Evolutionary conservation across 2,888 invertebrate genomes (phyloP), one percentile per base, ranked within the genome.

Genomic region (Drosophila neutralis): DNA sequence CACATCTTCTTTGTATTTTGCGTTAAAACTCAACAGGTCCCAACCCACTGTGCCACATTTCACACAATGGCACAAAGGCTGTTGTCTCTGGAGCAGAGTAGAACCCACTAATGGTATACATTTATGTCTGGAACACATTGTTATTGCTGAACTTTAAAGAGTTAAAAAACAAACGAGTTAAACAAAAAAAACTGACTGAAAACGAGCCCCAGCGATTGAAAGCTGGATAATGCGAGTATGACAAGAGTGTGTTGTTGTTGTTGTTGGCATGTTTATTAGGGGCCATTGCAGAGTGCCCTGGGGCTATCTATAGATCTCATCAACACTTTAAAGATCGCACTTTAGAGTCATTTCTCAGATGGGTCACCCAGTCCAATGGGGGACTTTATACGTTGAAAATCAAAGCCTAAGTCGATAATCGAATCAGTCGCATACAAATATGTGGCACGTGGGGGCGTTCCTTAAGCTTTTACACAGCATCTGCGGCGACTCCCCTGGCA

Each of bases 81-180:
- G 64, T 53, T 66, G 60, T 60, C 63, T 58, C 48, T 63, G 52
- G 59, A 29, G 56, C 61, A 40, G 7, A 54, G 53, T 64, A 80
- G 80, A 74, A 68, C 48, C 63, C 68, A 61, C 76, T 72, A 80
- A 82, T 82, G 82, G 80, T 62, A 63, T 69, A 70, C 72, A 66
- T 81, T 77, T 80, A 74, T 78, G 72, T 62, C 62, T 69, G 71
- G 53, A 57, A 48, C 57, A 77, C 82, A 87, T 85, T 87, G 74
- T 81, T 73, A 69, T 79, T 75, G 81, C 81, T 71, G 49, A 80
- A 82, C 80, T 87, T 84, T 76, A 82, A 80, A 82, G 74, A 78
- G 77, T 74, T 81, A 56, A 53, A 61, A 51, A 36, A 52, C 42
- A 56, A 48, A 45, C 45, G 45, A 45, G 45, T 35, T n/a, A 62